Conservation (phyloP, 2,888 invertebrate species). For the Ariolimax columbianus region DNA sequence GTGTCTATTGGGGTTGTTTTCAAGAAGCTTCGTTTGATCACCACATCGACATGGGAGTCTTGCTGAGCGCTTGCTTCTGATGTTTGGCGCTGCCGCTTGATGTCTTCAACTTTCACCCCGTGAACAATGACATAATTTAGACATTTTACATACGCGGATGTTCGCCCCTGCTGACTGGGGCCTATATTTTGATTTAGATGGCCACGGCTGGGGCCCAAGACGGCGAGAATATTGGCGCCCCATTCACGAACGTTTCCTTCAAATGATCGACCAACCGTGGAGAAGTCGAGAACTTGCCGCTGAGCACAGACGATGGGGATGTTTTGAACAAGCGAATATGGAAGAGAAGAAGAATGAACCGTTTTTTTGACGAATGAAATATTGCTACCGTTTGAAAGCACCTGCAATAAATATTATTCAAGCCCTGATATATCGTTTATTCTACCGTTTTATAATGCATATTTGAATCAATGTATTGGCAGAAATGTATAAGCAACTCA, state of each 20-base stretch:
- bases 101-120: slow-evolving; percentile 12
- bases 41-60: background rate
- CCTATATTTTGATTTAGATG: slow-evolving; percentile 2
- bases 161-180: background rate
- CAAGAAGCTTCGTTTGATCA: slow-evolving; percentile 1
- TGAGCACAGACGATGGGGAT: background rate
- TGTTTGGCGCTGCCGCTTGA: background rate
- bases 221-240: slow-evolving; percentile 29
- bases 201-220: background rate
- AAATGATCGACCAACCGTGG: slow-evolving; percentile 16
- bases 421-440: too few species aligned
- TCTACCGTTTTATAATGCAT: too few species aligned
- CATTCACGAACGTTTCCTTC: background rate
- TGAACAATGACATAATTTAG: slow-evolving; percentile 17
- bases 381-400: background rate
- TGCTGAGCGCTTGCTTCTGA: background rate
- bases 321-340: background rate
- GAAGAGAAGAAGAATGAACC: background rate
- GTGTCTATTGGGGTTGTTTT: slow-evolving; percentile 6
- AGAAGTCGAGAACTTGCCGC: background rate
- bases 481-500: too few species aligned
- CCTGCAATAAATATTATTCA: background rate
- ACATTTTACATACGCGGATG: slow-evolving; percentile 29
- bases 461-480: too few species aligned
- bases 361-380: background rate